These are phyloP conservation scores for Portunus trituberculatus DNA, from an alignment of 1,140 invertebrate species.

Conservation along the genomic window DNA sequence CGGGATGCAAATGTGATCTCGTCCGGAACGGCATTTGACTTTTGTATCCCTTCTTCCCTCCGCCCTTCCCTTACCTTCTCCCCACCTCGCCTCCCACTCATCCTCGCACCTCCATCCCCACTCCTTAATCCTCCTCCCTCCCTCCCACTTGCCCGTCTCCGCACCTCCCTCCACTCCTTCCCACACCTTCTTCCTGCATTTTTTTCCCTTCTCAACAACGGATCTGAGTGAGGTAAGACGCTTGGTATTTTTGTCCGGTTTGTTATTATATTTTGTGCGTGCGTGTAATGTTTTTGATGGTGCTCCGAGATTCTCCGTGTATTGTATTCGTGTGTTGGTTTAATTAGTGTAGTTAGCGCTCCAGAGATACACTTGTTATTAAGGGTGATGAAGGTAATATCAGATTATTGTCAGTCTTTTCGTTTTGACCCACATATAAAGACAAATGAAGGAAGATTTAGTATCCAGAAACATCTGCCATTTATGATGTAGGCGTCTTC, in stretches of 20 bases:
- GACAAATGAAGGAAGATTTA: no score
- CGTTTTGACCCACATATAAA: no score
- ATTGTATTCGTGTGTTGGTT: no score
- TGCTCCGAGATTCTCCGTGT: no score
- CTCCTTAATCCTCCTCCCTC: background rate
- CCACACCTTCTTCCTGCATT: constrained; percentile 1
- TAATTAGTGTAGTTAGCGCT: no score
- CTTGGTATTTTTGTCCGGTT: background rate
- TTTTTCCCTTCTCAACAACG: background rate
- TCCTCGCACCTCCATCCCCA: background rate
- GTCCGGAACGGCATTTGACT: constrained; percentile 18
- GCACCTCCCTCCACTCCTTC: background rate
- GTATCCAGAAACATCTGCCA: no score
- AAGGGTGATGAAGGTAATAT: no score
- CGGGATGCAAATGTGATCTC: constrained; percentile 20
- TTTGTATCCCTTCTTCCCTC: background rate
- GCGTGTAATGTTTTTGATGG: no score
- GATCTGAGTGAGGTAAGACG: background rate
- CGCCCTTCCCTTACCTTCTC: background rate
- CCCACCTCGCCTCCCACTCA: background rate
- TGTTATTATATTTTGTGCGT: background rate
- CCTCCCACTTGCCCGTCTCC: background rate
- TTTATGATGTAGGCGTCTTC: no score
- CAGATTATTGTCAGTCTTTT: no score
- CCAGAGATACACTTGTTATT: no score